Conservation (phyloP, 2,888 invertebrate species). For the Thyatira batis region DNA sequence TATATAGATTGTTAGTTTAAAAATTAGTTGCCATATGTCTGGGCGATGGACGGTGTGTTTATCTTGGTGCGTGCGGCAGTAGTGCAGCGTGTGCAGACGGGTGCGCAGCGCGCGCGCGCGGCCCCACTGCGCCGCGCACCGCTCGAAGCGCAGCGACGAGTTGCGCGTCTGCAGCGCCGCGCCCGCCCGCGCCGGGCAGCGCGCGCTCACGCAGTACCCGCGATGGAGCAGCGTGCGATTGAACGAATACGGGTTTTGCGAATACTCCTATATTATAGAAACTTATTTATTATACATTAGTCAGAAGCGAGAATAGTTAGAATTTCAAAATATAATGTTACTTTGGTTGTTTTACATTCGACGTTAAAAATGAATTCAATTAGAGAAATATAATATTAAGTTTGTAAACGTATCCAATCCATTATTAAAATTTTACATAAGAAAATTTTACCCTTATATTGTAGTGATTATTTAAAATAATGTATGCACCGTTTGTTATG, state of each 20-base stretch:
- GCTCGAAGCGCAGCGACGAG: constrained; percentile 16
- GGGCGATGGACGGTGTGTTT: constrained; percentile 2
- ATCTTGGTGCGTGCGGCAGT: constrained; percentile 23
- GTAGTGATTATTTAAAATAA: no score
- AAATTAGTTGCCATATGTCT: constrained; percentile 15
- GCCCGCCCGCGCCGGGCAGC: constrained; percentile 27
- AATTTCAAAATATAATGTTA: no score
- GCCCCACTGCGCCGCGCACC: constrained; percentile 9
- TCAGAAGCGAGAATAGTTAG: no score
- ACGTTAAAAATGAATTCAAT: no score
- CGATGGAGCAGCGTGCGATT: constrained; percentile 45
- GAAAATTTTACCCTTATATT: no score
- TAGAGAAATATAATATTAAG: no score
- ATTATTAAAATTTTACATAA: no score
- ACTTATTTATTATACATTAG: not conserved
- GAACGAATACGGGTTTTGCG: constrained; percentile 28
- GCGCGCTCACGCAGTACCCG: constrained; percentile 43
- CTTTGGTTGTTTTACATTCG: no score
- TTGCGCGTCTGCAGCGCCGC: no score
- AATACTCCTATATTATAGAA: constrained; percentile 23
- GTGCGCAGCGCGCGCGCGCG: constrained; percentile 21
- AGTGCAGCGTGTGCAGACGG: constrained; percentile 20
- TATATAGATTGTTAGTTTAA: constrained; percentile 18
- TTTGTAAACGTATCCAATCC: no score
- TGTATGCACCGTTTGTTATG: no score